phyloP scores from a whole-genome alignment of 1,140 invertebrate species.

The Sitophilus oryzae region DNA sequence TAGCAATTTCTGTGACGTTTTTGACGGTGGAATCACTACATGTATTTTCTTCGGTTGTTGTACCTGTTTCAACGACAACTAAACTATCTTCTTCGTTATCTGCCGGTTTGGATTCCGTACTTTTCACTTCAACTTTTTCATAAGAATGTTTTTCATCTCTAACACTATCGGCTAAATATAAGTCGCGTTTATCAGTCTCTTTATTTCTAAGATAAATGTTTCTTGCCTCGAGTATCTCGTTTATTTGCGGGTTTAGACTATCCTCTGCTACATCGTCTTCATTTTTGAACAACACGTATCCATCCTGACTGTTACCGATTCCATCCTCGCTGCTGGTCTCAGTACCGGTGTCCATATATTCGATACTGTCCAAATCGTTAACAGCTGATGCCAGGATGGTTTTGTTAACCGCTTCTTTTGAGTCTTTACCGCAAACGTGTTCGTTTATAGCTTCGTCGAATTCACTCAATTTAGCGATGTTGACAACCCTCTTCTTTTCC shows the following conservation, averaged over 20 bases:
- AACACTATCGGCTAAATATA: no score
- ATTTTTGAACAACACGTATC: conserved; percentile 65
- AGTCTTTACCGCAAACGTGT: conserved; percentile 44
- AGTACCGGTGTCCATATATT: conserved; percentile 71
- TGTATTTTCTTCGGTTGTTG: conserved; percentile 53
- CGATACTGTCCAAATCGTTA: conserved; percentile 53
- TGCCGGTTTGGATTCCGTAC: conserved; percentile 30
- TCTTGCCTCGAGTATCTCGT: conserved; percentile 31
- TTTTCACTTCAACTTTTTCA: conserved; percentile 30
- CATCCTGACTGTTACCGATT: conserved; percentile 53
- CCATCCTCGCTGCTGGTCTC: conserved; percentile 56
- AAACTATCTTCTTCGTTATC: conserved; percentile 57
- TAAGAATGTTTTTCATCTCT: conserved; percentile 31
- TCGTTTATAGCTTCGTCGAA: conserved; percentile 29
- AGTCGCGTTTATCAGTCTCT: not conserved
- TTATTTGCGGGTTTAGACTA: conserved; percentile 45
- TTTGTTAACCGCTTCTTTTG: conserved; percentile 22
- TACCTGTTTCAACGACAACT: conserved; percentile 49
- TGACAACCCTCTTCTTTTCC: conserved; percentile 45
- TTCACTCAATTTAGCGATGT: conserved; percentile 30
- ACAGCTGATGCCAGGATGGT: conserved; percentile 35
- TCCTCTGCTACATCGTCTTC: conserved; percentile 55
- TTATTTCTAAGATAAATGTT: conserved; percentile 31
- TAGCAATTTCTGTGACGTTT: conserved; percentile 36
- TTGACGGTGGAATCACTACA: conserved; percentile 43